phyloP scores from a whole-genome alignment of 2,888 invertebrate species.

The Agrotis ipsilon region DNA sequence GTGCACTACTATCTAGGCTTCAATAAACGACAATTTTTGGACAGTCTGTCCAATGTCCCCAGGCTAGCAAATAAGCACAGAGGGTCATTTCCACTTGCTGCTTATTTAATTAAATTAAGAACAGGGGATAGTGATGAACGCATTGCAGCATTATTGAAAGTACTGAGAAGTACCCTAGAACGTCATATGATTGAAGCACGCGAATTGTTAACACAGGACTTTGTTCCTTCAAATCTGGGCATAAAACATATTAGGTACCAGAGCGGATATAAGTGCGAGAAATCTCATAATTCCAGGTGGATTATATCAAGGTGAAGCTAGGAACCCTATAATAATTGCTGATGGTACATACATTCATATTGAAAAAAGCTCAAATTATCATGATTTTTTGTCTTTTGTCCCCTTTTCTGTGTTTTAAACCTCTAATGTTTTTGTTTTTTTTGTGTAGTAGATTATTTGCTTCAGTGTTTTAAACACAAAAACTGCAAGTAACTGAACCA shows the following conservation, averaged over 20 bases:
- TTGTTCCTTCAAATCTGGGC: not conserved
- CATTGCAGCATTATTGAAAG: not conserved
- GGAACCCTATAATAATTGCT: not conserved
- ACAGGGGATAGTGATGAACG: not conserved
- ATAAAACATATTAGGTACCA: not conserved
- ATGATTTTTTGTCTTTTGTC: no score
- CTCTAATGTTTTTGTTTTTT: no score
- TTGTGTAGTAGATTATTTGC: no score
- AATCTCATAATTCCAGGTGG: not conserved
- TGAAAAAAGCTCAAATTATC: conserved; percentile 1
- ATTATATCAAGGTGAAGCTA: conserved; percentile 2
- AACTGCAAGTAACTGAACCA: no score
- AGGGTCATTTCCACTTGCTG: not conserved
- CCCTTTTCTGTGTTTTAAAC: no score
- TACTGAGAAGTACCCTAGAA: not conserved
- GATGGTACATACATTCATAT: not conserved
- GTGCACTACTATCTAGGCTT: conserved; percentile 2
- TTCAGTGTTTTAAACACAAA: no score
- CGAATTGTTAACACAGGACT: not conserved
- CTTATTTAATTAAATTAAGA: conserved; percentile 4
- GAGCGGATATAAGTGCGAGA: not conserved
- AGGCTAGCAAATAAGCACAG: not conserved
- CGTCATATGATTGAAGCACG: not conserved
- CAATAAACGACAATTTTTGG: not conserved
- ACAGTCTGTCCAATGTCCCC: not conserved